Evolutionary conservation across 2,888 invertebrate genomes (phyloP), one percentile per base, ranked within the genome.

Genomic region (Icerya purchasi): DNA sequence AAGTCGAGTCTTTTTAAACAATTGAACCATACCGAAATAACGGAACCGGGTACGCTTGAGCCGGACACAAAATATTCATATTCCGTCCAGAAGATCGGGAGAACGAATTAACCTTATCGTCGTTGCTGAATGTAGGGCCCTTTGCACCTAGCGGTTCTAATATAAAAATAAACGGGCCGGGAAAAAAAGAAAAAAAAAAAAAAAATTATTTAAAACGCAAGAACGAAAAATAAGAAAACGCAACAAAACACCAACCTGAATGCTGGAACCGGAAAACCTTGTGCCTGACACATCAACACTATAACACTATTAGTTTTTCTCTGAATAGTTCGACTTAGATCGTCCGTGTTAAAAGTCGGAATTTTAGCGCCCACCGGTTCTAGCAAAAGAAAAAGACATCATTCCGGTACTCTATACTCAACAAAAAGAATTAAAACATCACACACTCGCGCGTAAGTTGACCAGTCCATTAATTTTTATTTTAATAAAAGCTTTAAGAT

Each of bases 1-100:
- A n/a, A n/a, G n/a, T n/a, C n/a, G n/a, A n/a, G n/a, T n/a, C n/a
- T n/a, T n/a, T n/a, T n/a, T n/a, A n/a, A n/a, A n/a, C n/a, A n/a
- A n/a, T n/a, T n/a, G n/a, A n/a, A n/a, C n/a, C 60, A 74, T 76
- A 84, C 82, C 82, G 81, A 77, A 80, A 81, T 61, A 79, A 69
- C 66, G 85, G 85, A 66, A 83, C 78, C 55, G 85, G 85, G 72
- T 74, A 79, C 14, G 78, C 81, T 71, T 84, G 83, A 49, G 76
- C 76, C 61, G 72, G 73, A 68, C 77, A 77, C 20, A 72, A 67
- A 22, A 77, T 66, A 61, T 70, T 70, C 62, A 75, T 65, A 54
- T 66, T 68, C 59, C 67, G 66, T 59, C 66, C 67, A 56, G 63
- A 61, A 63, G 65, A 65, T 64, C 70, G 69, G 62, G 65, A 66